Evolutionary conservation across 2,113 vertebrate species (phyloP).

Genomic region (Podocnemis expansa): DNA sequence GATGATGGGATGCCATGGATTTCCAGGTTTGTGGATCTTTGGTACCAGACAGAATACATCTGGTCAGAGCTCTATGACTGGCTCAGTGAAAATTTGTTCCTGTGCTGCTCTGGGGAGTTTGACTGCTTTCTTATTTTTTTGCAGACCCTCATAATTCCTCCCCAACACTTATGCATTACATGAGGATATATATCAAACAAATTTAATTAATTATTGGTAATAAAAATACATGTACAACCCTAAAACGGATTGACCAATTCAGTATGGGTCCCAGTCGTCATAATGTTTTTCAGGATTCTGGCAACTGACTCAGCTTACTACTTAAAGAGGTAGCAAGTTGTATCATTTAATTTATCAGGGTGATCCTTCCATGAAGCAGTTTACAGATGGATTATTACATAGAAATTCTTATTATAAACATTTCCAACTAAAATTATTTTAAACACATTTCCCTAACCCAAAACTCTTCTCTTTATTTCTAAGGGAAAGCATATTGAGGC

Average conservation of each 20-base stretch:
- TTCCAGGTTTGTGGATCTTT: no score
- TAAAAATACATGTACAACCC: neutral
- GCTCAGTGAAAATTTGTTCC: no score
- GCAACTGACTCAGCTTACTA: conserved; percentile 20
- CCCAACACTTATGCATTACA: neutral
- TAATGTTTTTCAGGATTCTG: conserved; percentile 29
- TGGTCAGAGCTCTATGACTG: no score
- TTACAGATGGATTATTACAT: conserved; percentile 26
- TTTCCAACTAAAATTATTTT: conserved; percentile 11
- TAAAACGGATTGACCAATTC: conserved; percentile 32
- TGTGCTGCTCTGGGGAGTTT: neutral
- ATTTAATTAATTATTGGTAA: neutral
- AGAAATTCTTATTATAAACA: conserved; percentile 32
- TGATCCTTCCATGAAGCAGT: conserved; percentile 46
- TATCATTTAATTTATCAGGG: conserved; percentile 40
- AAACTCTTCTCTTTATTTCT: conserved; percentile 23
- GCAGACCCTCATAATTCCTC: neutral
- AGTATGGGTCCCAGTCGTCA: neutral
- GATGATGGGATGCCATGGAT: no score
- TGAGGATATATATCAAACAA: neutral
- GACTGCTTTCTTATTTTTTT: neutral
- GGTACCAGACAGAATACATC: no score
- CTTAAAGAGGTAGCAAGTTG: conserved; percentile 41
- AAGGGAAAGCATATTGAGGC: neutral
- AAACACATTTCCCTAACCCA: conserved; percentile 26